Percentiles rank a stretch among this genome's conserved stretches.
Conservation (phyloP, 1,140 invertebrate species). For the Drosophila lacteicornis region DNA sequence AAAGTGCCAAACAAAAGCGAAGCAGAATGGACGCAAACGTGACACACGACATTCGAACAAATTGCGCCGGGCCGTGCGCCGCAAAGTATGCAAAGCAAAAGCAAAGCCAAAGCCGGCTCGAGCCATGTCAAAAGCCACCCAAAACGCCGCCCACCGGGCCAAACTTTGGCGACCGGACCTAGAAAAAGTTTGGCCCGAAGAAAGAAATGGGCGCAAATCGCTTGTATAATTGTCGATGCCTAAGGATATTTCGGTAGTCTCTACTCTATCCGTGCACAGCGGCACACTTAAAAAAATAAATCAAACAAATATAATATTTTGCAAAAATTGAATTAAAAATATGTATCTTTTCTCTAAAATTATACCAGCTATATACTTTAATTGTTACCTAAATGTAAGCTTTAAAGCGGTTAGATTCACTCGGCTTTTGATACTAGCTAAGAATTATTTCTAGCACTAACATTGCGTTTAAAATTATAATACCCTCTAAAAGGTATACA, state of each 20-base stretch:
- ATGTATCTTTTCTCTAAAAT: no score
- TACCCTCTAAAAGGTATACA: no score
- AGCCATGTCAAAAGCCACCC: conserved; percentile 1
- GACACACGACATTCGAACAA: conserved; percentile 54
- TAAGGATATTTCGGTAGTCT: conserved; percentile 30
- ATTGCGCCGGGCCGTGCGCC: conserved; percentile 35
- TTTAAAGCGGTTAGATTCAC: no score
- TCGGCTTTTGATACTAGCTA: no score
- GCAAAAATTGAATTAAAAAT: no score
- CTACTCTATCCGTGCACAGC: no score
- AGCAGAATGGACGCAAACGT: conserved; percentile 60
- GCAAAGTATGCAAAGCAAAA: conserved; percentile 49
- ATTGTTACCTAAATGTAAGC: no score
- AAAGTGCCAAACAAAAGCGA: conserved; percentile 49
- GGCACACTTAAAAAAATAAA: not conserved
- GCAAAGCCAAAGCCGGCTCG: not conserved
- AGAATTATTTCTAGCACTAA: no score
- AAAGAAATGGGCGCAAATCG: conserved; percentile 42
- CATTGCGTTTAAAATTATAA: no score
- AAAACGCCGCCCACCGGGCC: not conserved
- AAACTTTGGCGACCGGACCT: conserved; percentile 24
- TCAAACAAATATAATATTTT: no score
- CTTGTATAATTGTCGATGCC: conserved; percentile 56
- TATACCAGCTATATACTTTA: no score
- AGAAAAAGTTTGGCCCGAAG: conserved; percentile 10